These are phyloP conservation scores for Cathartes aura DNA, from an alignment of 2,113 vertebrate species.

Conservation along the genomic window DNA sequence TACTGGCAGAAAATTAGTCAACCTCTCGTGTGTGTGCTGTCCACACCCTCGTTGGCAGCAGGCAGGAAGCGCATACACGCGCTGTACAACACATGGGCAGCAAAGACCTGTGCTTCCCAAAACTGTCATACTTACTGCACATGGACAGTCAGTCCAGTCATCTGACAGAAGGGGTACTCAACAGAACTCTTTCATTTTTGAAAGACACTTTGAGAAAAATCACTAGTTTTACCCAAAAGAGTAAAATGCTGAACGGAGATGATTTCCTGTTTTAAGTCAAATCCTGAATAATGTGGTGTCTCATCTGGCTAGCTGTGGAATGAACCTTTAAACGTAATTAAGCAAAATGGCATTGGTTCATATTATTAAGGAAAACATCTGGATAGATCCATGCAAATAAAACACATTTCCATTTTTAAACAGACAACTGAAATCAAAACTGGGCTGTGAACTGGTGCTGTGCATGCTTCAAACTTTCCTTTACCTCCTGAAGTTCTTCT, in stretches of 20 bases:
- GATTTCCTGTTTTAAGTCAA: background rate
- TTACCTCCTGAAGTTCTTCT: background rate
- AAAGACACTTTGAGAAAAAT: conserved; percentile 20
- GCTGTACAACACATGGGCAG: background rate
- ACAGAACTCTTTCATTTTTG: background rate
- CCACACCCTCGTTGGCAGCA: background rate
- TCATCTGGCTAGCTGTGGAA: background rate
- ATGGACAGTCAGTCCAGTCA: background rate
- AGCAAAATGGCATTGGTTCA: background rate
- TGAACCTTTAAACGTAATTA: background rate
- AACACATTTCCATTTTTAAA: background rate
- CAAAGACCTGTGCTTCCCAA: conserved; percentile 29
- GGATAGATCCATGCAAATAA: background rate
- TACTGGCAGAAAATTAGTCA: conserved; percentile 57
- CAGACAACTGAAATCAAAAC: background rate
- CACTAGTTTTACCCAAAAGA: background rate
- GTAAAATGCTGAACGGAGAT: background rate
- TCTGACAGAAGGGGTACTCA: background rate
- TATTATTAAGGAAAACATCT: background rate
- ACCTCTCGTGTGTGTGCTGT: background rate
- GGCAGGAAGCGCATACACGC: conserved; percentile 21
- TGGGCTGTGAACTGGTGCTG: background rate
- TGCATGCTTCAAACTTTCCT: background rate
- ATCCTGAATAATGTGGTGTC: background rate
- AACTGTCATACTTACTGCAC: conserved; percentile 20